These are phyloP conservation scores for Centruroides sculpturatus DNA, from an alignment of 1,140 invertebrate genomes.

Conservation along the genomic window DNA sequence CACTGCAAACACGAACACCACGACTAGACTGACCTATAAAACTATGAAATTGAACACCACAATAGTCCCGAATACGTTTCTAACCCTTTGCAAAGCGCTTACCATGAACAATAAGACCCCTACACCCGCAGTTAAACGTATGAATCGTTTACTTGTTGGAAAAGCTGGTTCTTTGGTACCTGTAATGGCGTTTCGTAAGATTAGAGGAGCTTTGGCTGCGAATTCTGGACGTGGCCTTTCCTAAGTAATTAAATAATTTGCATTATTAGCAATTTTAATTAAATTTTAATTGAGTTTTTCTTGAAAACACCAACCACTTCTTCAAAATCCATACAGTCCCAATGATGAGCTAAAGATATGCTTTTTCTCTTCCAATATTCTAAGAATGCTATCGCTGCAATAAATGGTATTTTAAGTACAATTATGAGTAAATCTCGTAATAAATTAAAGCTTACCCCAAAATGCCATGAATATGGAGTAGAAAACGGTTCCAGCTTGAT, in stretches of 20 bases:
- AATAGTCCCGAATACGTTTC: too few relatives aligned
- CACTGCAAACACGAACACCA: slow-evolving; percentile 59
- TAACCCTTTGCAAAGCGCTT: not conserved
- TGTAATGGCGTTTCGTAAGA: slow-evolving; percentile 36
- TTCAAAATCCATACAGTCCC: slow-evolving; percentile 69
- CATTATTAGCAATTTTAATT: too few relatives aligned
- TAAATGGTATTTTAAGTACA: not conserved
- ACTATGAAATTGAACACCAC: too few relatives aligned
- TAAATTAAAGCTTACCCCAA: slow-evolving; percentile 41
- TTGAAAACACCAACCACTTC: slow-evolving; percentile 35
- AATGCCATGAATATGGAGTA: slow-evolving; percentile 61
- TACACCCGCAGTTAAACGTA: slow-evolving; percentile 32
- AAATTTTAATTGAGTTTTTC: too few relatives aligned
- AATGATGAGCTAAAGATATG: slow-evolving; percentile 84
- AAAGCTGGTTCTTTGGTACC: slow-evolving; percentile 42
- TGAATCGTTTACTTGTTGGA: slow-evolving; percentile 30
- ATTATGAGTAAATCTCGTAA: not conserved
- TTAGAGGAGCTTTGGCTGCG: slow-evolving; percentile 31
- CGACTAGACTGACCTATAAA: slow-evolving; percentile 46
- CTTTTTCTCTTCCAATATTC: slow-evolving; percentile 91
- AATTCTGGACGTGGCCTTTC: slow-evolving; percentile 48
- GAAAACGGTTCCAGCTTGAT: slow-evolving; percentile 58
- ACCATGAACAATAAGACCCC: slow-evolving; percentile 36
- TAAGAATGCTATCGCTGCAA: slow-evolving; percentile 76
- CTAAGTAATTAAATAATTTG: not conserved